Conservation (phyloP, 2,113 vertebrate genomes). For the Podarcis raffonei region DNA sequence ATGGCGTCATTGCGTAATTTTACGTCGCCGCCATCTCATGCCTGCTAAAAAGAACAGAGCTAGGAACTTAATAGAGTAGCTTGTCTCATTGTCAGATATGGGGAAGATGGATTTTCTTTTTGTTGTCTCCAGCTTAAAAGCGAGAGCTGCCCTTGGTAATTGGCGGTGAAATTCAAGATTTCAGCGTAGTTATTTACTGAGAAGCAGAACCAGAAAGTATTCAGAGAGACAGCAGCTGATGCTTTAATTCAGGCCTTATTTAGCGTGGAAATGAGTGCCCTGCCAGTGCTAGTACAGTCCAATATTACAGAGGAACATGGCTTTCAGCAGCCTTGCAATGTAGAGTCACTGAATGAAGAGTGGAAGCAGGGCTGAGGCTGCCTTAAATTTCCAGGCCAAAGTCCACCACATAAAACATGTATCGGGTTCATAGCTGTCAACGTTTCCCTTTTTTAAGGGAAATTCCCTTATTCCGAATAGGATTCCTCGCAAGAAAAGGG, state of each 20-base stretch:
- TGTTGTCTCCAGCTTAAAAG: background rate
- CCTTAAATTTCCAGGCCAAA: background rate
- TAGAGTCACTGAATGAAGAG: background rate
- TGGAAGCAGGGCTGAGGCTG: too few species aligned
- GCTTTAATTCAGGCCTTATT: too few species aligned
- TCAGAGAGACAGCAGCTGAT: too few species aligned
- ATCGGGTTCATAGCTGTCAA: background rate
- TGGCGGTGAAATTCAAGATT: background rate
- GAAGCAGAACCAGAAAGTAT: too few species aligned
- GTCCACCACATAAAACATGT: background rate
- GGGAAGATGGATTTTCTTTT: background rate
- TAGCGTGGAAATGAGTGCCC: too few species aligned
- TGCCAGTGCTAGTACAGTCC: too few species aligned
- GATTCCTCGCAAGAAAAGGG: too few species aligned
- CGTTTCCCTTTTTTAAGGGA: too few species aligned
- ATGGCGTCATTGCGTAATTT: fast-evolving
- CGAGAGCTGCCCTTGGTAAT: background rate
- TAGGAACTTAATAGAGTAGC: background rate
- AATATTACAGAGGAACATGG: background rate
- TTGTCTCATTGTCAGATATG: background rate
- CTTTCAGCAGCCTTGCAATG: background rate
- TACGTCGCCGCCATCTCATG: constrained; percentile 8
- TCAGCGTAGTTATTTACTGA: background rate
- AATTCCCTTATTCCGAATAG: too few species aligned
- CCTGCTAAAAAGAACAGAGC: fast-evolving